Evolutionary conservation across 2,888 invertebrate species (phyloP).

Genomic region (Hemithea aestivaria): DNA sequence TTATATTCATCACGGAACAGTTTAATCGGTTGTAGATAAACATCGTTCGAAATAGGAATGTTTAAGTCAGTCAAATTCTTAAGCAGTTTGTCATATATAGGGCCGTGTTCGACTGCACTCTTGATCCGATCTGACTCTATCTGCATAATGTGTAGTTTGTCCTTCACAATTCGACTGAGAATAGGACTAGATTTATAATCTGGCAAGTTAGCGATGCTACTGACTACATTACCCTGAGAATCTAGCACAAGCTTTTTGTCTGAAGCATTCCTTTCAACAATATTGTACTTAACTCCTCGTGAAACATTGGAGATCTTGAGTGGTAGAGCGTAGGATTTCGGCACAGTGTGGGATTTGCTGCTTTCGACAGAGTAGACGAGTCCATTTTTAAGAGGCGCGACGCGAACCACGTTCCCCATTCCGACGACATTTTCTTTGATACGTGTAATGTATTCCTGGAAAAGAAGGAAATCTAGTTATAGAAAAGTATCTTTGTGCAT

Average conservation of each 20-base stretch:
- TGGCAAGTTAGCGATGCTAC: slow-evolving; percentile 69
- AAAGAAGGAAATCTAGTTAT: too few species aligned
- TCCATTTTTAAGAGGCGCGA: slow-evolving; percentile 73
- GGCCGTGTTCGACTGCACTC: slow-evolving; percentile 79
- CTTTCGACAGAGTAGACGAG: slow-evolving; percentile 66
- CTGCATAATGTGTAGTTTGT: slow-evolving; percentile 73
- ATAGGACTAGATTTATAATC: slow-evolving; percentile 71
- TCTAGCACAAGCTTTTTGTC: slow-evolving; percentile 73
- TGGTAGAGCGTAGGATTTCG: slow-evolving; percentile 71
- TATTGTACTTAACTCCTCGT: slow-evolving; percentile 69
- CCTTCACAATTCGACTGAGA: slow-evolving; percentile 69
- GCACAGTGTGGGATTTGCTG: slow-evolving; percentile 58
- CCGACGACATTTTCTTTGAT: slow-evolving; percentile 86
- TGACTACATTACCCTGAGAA: slow-evolving; percentile 69
- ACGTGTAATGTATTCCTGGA: slow-evolving; percentile 71
- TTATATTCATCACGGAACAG: slow-evolving; percentile 76
- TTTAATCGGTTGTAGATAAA: slow-evolving; percentile 76
- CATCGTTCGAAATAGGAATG: slow-evolving; percentile 72
- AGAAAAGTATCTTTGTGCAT: too few species aligned
- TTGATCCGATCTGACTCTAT: slow-evolving; percentile 79
- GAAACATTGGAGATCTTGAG: slow-evolving; percentile 71
- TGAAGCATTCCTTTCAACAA: slow-evolving; percentile 71
- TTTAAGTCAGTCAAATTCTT: slow-evolving; percentile 74
- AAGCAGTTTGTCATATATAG: slow-evolving; percentile 79
- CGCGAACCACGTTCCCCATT: slow-evolving; percentile 84